These are phyloP conservation scores for Rousettus leschenaultii DNA, from an alignment of 2,113 vertebrate species.

Conservation along the genomic window DNA sequence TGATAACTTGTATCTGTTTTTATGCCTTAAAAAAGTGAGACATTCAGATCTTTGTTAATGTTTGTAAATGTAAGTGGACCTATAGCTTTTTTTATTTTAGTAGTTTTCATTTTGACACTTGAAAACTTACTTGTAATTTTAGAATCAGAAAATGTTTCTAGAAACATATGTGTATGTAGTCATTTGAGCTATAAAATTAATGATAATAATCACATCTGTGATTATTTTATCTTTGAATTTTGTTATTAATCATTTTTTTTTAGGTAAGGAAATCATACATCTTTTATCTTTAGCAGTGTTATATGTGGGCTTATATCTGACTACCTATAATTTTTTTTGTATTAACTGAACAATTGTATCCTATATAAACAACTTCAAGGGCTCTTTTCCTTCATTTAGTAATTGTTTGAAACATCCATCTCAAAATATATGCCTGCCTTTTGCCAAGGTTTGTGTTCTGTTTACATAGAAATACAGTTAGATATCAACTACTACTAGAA, in stretches of 20 bases:
- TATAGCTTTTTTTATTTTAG: neutral
- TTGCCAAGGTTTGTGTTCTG: neutral
- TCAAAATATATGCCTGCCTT: neutral
- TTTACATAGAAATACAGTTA: neutral
- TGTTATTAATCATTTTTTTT: neutral
- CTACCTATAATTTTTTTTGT: neutral
- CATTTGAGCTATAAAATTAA: neutral
- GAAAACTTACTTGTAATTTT: neutral
- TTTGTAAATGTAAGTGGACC: neutral
- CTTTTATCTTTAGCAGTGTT: neutral
- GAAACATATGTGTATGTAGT: neutral
- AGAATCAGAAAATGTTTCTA: neutral
- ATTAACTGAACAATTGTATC: neutral
- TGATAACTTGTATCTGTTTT: neutral
- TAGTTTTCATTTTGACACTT: constrained; percentile 2
- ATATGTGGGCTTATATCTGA: neutral
- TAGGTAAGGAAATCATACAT: neutral
- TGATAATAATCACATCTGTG: no score
- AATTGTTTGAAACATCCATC: neutral
- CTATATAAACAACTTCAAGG: neutral
- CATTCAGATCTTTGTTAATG: constrained; percentile 2
- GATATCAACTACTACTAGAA: neutral
- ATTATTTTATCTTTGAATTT: constrained; percentile 20
- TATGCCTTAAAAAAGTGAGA: neutral
- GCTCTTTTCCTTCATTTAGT: neutral